Base-by-base conservation (phyloP, 2,888 invertebrate genomes). In the Tuberolachnus salignus region DNA sequence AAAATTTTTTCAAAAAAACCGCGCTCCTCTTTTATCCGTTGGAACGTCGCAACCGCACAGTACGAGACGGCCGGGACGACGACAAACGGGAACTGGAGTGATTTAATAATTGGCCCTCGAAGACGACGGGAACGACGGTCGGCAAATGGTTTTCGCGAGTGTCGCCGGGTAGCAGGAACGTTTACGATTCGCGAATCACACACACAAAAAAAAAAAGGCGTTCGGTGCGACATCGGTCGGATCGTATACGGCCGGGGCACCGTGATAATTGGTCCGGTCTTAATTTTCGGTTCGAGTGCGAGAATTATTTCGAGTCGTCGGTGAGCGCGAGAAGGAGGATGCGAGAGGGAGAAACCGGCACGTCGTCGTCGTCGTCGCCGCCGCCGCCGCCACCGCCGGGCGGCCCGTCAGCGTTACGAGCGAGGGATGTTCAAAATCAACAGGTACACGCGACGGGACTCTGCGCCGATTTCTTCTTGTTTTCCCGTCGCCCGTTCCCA, bases 361-460 rank as follows among this genome's bases (percentile, higher is more conserved):
- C 26, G 10, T n/a, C n/a, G n/a, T n/a, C n/a, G n/a, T n/a, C n/a
- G n/a, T n/a, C n/a, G n/a, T n/a, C n/a, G n/a, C n/a, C n/a, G n/a
- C n/a, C n/a, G n/a, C n/a, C n/a, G n/a, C n/a, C n/a, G n/a, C n/a
- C n/a, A n/a, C 67, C 67, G 67, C 23, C 14, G n/a, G 4, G n/a
- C n/a, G n/a, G n/a, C n/a, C n/a, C n/a, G n/a, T n/a, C 26, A 59
- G 8, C 72, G 46, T 63, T 61, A 53, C 23, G 64, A 64, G 66
- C 14, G 19, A 34, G 14, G 34, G 34, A 19, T 21, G 57, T 66
- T 55, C 55, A 44, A 75, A 75, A 75, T 75, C 75, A 75, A 75
- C 75, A 75, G 75, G 75, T 75, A 66, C 46, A 64, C 63, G 34
- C 66, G n/a, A 75, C 55, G 64, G n/a, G 34, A 70, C 44, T 70